A percentile compares a stretch with the other conserved stretches of the same genome.
These are phyloP conservation scores for Plectropomus leopardus DNA, from an alignment of 2,113 vertebrate genomes.

Conservation along the genomic window DNA sequence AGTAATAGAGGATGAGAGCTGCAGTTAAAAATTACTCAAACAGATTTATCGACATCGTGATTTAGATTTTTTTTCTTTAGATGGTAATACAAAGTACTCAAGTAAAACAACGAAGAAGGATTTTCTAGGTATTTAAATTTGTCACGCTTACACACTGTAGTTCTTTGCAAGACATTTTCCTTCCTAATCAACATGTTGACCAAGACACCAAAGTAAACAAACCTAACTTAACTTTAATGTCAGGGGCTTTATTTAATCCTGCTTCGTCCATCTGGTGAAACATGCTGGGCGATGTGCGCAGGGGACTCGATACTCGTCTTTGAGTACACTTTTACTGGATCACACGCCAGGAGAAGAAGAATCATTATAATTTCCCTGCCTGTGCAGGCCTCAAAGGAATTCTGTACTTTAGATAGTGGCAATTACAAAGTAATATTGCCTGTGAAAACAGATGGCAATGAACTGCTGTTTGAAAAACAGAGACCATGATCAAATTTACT, in stretches of 20 bases:
- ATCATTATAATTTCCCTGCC: neutral
- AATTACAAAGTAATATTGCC: slow-evolving; percentile 25
- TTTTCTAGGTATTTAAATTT: neutral
- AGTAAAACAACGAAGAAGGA: neutral
- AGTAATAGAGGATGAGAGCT: too few species aligned
- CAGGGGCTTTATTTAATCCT: slow-evolving; percentile 26
- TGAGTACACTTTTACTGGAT: slow-evolving; percentile 25
- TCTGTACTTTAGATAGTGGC: slow-evolving; percentile 28
- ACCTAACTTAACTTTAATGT: slow-evolving; percentile 17
- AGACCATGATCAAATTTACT: slow-evolving; percentile 9
- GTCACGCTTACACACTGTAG: neutral
- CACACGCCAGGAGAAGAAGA: slow-evolving; percentile 4
- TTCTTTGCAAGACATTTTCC: neutral
- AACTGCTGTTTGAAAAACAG: slow-evolving; percentile 13
- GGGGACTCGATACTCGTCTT: neutral
- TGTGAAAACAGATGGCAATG: slow-evolving; percentile 43
- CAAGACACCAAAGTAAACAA: neutral
- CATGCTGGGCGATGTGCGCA: neutral
- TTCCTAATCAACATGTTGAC: slow-evolving; percentile 15
- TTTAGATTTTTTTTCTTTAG: neutral
- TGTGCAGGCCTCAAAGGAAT: slow-evolving; percentile 13
- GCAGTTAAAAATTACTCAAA: too few species aligned
- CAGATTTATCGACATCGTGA: too few species aligned
- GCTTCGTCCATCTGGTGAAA: slow-evolving; percentile 15
- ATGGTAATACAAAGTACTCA: neutral